Conservation (phyloP, 2,888 invertebrate species). For the Brachyopa scutellaris region DNA sequence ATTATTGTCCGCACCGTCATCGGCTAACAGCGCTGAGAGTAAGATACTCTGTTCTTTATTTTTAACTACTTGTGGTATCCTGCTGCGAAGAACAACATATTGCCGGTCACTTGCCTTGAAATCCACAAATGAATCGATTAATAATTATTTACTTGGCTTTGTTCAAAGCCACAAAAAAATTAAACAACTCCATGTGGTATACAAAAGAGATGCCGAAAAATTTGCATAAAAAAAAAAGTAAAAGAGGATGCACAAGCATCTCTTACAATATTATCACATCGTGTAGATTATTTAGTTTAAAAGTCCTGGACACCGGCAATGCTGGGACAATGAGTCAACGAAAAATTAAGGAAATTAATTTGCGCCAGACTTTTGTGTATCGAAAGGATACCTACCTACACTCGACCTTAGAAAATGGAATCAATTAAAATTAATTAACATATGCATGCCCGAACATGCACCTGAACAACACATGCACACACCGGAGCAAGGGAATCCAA, state of each 20-base stretch:
- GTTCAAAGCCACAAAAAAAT: constrained; percentile 30
- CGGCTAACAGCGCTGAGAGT: background rate
- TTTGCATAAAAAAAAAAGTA: constrained; percentile 50
- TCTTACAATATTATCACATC: constrained; percentile 54
- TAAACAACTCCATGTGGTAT: background rate
- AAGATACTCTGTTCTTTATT: background rate
- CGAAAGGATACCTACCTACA: constrained; percentile 36
- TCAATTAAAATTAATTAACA: constrained; percentile 76
- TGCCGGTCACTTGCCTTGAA: constrained; percentile 46
- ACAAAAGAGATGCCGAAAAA: constrained; percentile 47
- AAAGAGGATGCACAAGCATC: constrained; percentile 26
- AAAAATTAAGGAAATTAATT: constrained; percentile 15
- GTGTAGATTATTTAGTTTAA: constrained; percentile 37
- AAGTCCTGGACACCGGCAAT: constrained; percentile 21
- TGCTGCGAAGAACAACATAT: constrained; percentile 40
- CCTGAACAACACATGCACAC: constrained; percentile 63
- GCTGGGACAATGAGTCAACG: constrained; percentile 12
- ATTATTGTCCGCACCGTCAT: constrained; percentile 11
- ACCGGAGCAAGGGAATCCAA: constrained; percentile 18
- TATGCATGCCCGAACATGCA: constrained; percentile 72
- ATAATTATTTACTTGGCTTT: constrained; percentile 64
- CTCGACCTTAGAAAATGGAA: constrained; percentile 63
- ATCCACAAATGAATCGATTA: constrained; percentile 68
- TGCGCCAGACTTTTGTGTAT: constrained; percentile 18
- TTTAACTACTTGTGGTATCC: constrained; percentile 44